Percentiles rank a stretch among this genome's conserved stretches.
Evolutionary conservation across 2,888 invertebrate species (phyloP).

Genomic region (Scaptomyza reducta): DNA sequence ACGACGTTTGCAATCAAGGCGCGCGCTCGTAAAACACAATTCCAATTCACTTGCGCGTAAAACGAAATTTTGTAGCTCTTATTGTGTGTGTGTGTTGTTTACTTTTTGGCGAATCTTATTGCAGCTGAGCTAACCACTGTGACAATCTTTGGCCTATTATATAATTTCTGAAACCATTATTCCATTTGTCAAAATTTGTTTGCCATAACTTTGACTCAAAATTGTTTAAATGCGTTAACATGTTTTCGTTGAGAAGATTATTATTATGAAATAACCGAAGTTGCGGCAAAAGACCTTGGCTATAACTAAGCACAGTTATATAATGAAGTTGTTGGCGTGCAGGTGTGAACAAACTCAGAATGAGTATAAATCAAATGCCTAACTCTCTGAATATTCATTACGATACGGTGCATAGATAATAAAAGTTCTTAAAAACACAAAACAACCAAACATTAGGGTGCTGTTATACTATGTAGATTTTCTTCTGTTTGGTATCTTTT

Average conservation of each 20-base stretch:
- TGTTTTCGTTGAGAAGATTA: slow-evolving; percentile 52
- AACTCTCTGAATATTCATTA: slow-evolving; percentile 11
- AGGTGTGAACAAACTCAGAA: slow-evolving; percentile 18
- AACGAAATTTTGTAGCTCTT: slow-evolving; percentile 51
- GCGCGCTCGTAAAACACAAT: slow-evolving; percentile 69
- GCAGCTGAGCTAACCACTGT: slow-evolving; percentile 64
- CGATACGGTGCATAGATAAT: slow-evolving; percentile 1
- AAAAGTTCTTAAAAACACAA: neutral
- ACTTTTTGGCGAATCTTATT: slow-evolving; percentile 54
- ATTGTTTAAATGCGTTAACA: slow-evolving; percentile 65
- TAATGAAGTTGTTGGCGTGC: slow-evolving; percentile 21
- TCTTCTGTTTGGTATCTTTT: neutral
- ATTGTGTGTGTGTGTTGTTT: slow-evolving; percentile 27
- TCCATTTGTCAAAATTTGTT: slow-evolving; percentile 64
- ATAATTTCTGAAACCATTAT: slow-evolving; percentile 69
- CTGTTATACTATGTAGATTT: neutral
- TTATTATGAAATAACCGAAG: slow-evolving; percentile 55
- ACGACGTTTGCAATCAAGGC: slow-evolving; percentile 59
- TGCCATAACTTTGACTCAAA: slow-evolving; percentile 46
- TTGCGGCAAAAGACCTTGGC: slow-evolving; percentile 55
- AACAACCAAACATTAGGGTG: neutral
- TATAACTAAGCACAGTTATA: slow-evolving; percentile 34
- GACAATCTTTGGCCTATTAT: slow-evolving; percentile 62
- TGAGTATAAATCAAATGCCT: slow-evolving; percentile 2
- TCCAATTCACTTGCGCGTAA: slow-evolving; percentile 73